A percentile compares a stretch with the other conserved stretches of the same genome.
Conservation (phyloP, 92 coral and sea anemone genomes). For the Phenganax stokvisi region DNA sequence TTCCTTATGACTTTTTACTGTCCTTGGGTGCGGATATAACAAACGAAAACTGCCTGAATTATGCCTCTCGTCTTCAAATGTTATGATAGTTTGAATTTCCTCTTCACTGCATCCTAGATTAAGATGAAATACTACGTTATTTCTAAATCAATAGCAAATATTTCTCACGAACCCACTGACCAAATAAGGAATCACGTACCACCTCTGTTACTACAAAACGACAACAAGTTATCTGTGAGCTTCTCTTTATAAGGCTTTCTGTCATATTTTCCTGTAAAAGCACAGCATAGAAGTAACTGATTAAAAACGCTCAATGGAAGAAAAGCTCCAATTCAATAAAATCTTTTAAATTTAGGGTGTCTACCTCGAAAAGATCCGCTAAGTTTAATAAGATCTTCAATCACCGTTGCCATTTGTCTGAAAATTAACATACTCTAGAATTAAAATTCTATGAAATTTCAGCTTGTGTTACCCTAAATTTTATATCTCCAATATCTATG, state of each 20-base stretch:
- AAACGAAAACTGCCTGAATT: constrained; percentile 26
- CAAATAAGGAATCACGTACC: not conserved
- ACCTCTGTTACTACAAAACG: constrained; percentile 38
- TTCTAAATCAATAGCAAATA: not conserved
- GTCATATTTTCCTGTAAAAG: constrained; percentile 12
- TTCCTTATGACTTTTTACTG: constrained; percentile 24
- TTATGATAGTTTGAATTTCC: constrained; percentile 25
- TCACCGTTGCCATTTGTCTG: constrained; percentile 31
- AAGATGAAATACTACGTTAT: not conserved
- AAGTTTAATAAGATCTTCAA: constrained; percentile 29
- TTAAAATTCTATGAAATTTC: not conserved
- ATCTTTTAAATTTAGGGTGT: not conserved
- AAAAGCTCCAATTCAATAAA: not conserved
- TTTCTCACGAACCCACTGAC: not conserved
- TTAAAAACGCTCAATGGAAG: too few relatives aligned
- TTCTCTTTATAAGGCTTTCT: constrained; percentile 32
- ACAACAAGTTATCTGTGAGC: constrained; percentile 31
- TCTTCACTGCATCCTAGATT: constrained; percentile 32
- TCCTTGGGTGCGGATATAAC: constrained; percentile 32
- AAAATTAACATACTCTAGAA: not conserved
- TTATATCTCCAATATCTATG: too few relatives aligned
- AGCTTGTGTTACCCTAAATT: too few relatives aligned
- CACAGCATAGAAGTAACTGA: not conserved
- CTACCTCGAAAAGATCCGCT: constrained; percentile 39
- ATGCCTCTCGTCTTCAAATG: constrained; percentile 32